A percentile compares a stretch with the other conserved stretches of the same genome.
These are phyloP conservation scores for Notothenia coriiceps DNA, from an alignment of 2,113 vertebrate genomes.

Conservation along the genomic window DNA sequence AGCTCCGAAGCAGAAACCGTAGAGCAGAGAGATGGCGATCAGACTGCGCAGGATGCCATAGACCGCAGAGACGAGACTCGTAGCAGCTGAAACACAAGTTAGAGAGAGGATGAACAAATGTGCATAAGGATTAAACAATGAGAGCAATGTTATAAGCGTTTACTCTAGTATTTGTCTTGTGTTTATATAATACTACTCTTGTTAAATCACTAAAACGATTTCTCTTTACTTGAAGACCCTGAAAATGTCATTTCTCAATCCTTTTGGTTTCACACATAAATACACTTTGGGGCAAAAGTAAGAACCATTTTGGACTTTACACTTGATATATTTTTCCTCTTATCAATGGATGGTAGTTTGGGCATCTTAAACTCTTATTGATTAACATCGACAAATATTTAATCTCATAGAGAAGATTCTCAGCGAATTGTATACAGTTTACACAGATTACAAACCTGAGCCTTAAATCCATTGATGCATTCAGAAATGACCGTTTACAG, in stretches of 20 bases:
- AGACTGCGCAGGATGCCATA: slow-evolving; percentile 91
- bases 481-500: background rate
- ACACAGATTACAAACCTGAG: background rate
- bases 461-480: background rate
- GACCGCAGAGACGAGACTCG: slow-evolving; percentile 89
- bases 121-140: background rate
- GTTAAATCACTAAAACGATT: too few relatives aligned
- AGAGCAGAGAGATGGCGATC: slow-evolving; percentile 85
- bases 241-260: too few relatives aligned
- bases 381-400: too few relatives aligned
- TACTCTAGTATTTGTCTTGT: background rate
- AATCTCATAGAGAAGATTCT: background rate
- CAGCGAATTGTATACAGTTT: background rate
- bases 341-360: too few relatives aligned
- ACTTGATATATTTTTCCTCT: too few relatives aligned
- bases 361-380: too few relatives aligned
- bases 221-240: too few relatives aligned
- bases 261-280: too few relatives aligned
- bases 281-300: too few relatives aligned
- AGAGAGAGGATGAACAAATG: slow-evolving; percentile 1
- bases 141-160: background rate
- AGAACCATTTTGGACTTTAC: too few relatives aligned
- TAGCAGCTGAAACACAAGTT: slow-evolving; percentile 86
- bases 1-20: slow-evolving; percentile 92
- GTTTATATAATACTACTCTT: background rate